These are phyloP conservation scores for Gallinago solitaria DNA, from an alignment of 2,797 vertebrate genomes.

Conservation along the genomic window DNA sequence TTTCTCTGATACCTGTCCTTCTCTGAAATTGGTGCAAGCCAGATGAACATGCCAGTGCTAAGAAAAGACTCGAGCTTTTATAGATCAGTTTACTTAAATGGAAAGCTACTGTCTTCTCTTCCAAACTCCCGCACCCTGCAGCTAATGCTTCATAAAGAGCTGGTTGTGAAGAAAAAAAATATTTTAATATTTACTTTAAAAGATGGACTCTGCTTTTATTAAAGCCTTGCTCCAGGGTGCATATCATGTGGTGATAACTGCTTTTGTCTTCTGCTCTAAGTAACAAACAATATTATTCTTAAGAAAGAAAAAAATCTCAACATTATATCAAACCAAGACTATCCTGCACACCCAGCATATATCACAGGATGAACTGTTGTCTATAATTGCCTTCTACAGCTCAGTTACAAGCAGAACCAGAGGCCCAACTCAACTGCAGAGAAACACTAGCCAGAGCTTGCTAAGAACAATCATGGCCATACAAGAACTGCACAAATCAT, in stretches of 20 bases:
- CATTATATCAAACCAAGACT: neutral
- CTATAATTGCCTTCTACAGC: neutral
- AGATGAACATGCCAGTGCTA: neutral
- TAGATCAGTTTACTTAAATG: neutral
- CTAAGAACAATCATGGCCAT: neutral
- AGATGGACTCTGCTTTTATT: constrained; percentile 31
- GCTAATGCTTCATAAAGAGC: neutral
- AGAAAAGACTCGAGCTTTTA: neutral
- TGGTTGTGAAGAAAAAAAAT: neutral
- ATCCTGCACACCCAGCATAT: neutral
- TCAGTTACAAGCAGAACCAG: neutral
- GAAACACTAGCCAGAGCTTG: neutral
- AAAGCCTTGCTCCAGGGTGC: constrained; percentile 37
- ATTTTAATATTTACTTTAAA: constrained; percentile 16
- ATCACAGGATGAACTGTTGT: neutral
- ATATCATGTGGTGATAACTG: constrained; percentile 16
- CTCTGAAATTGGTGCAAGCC: neutral
- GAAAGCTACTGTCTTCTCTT: neutral
- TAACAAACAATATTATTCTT: constrained; percentile 53
- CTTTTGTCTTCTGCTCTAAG: constrained; percentile 32
- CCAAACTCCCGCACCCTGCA: neutral
- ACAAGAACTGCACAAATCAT: neutral
- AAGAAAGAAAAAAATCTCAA: constrained; percentile 19
- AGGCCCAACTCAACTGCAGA: neutral
- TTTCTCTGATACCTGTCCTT: neutral